These are phyloP conservation scores for Copidosoma aretas DNA, from an alignment of 2,888 invertebrate genomes.

Conservation along the genomic window DNA sequence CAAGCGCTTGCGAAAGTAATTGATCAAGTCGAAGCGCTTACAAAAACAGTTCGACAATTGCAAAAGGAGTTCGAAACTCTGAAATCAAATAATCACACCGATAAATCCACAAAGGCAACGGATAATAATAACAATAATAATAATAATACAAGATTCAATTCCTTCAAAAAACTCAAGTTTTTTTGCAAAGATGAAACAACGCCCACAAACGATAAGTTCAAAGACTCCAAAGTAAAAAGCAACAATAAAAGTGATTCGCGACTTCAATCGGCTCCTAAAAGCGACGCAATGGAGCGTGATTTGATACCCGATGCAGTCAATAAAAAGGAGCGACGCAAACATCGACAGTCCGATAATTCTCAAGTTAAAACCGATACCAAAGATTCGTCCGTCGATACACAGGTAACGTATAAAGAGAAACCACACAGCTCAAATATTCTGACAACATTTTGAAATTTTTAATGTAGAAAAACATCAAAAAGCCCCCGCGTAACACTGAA, in stretches of 20 bases:
- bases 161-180: not conserved
- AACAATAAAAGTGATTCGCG: not conserved
- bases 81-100: slow-evolving; percentile 3
- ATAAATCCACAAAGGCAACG: not conserved
- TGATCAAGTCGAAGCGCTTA: slow-evolving; percentile 20
- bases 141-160: slow-evolving; percentile 10
- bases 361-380: not conserved
- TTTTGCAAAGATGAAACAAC: slow-evolving; percentile 9
- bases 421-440: too few species aligned
- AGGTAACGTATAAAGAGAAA: not conserved
- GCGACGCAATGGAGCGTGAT: not conserved
- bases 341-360: not conserved
- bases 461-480: not conserved
- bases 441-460: too few species aligned
- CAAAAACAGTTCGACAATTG: slow-evolving; percentile 19
- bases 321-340: not conserved
- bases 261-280: not conserved
- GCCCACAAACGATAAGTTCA: not conserved
- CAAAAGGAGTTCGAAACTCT: slow-evolving; percentile 20
- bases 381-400: not conserved
- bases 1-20: slow-evolving; percentile 8
- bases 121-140: not conserved
- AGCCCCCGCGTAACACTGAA: not conserved
- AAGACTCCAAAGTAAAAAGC: not conserved
- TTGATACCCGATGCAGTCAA: not conserved